phyloP scores from a whole-genome alignment of 2,113 vertebrate species.

The Menidia beryllina region DNA sequence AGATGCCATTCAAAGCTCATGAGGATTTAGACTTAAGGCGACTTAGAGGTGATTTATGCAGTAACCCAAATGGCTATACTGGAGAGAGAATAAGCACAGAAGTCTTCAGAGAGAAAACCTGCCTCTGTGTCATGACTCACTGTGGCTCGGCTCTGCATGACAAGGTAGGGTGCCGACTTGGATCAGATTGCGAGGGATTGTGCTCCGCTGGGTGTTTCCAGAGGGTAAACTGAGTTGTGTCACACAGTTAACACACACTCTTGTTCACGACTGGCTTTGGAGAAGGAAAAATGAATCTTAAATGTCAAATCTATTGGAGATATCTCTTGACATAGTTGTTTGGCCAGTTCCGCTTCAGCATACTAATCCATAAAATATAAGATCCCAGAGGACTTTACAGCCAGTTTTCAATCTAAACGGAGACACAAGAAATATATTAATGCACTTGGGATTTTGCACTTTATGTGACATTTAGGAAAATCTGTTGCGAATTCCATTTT shows the following conservation, averaged over 20 bases:
- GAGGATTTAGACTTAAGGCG: constrained; percentile 80
- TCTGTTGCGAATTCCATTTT: too few species aligned
- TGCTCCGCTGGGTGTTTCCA: constrained; percentile 45
- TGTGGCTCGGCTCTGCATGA: constrained; percentile 47
- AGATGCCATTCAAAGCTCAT: constrained; percentile 77
- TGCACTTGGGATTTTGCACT: not conserved
- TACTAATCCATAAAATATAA: constrained; percentile 25
- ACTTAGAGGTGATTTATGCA: constrained; percentile 81
- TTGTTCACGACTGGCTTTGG: constrained; percentile 13
- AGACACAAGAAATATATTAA: constrained; percentile 6
- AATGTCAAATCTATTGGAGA: constrained; percentile 53
- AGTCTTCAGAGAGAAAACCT: constrained; percentile 51
- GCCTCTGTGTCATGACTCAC: constrained; percentile 63
- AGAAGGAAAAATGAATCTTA: constrained; percentile 36
- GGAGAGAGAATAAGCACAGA: constrained; percentile 48
- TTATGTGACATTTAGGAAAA: not conserved
- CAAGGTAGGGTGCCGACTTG: constrained; percentile 37
- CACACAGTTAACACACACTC: constrained; percentile 8
- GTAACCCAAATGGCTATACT: constrained; percentile 66
- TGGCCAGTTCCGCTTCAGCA: constrained; percentile 29
- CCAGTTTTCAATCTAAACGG: constrained; percentile 12
- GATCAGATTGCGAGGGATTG: constrained; percentile 56
- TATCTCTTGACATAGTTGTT: constrained; percentile 40
- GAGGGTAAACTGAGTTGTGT: constrained; percentile 24
- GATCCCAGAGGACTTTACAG: constrained; percentile 18